These are phyloP conservation scores for Chaetogeoica ovagalla DNA, from an alignment of 2,888 invertebrate species.

Conservation along the genomic window DNA sequence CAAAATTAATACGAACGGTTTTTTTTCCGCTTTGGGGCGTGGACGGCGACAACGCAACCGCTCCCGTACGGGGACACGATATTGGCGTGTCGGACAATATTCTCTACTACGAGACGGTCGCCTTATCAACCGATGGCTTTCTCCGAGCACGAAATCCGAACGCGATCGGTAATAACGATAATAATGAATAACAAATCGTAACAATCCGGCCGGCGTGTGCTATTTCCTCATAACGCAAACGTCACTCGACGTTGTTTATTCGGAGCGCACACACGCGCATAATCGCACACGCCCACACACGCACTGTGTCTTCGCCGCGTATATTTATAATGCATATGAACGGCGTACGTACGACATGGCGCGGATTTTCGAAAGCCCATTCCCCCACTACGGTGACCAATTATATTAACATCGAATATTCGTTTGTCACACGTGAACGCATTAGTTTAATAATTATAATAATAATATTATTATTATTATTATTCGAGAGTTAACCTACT, in stretches of 20 bases:
- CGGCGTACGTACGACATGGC: background rate
- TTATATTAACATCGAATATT: conserved; percentile 10
- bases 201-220: background rate
- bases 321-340: background rate
- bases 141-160: too few relatives aligned
- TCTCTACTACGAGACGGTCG: too few relatives aligned
- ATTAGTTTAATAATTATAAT: background rate
- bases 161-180: too few relatives aligned
- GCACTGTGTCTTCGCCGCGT: background rate
- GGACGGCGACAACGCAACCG: too few relatives aligned
- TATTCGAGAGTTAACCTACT: too few relatives aligned
- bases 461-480: background rate
- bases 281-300: background rate
- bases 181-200: background rate
- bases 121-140: conserved; percentile 13
- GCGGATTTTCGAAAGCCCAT: background rate
- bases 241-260: background rate
- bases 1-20: too few relatives aligned
- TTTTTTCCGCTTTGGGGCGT: too few relatives aligned
- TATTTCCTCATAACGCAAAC: background rate
- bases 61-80: too few relatives aligned
- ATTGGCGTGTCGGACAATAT: background rate
- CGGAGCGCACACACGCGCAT: background rate
- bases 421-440: background rate
- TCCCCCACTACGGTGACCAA: conserved; percentile 22